phyloP scores from a whole-genome alignment of 2,888 invertebrate genomes.

The Alentia gelatinosa region DNA sequence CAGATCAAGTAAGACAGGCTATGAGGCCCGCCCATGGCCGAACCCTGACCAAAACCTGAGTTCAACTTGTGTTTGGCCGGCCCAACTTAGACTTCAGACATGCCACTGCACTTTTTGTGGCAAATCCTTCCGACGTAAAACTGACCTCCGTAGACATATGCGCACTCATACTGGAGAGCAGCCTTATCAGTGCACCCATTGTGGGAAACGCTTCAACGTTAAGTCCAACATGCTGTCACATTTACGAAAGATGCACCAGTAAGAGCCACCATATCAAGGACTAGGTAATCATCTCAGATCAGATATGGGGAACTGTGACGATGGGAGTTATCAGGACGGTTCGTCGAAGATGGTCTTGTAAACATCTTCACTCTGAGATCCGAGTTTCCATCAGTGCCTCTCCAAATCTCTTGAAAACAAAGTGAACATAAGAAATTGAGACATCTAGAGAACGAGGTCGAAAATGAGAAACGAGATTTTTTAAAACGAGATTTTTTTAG shows the following conservation, averaged over 20 bases:
- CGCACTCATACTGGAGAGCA: constrained; percentile 21
- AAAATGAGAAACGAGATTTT: no score
- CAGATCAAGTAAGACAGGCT: background rate
- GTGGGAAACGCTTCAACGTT: background rate
- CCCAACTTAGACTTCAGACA: background rate
- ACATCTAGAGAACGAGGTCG: no score
- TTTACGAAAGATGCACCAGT: background rate
- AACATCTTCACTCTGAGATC: no score
- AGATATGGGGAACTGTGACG: no score
- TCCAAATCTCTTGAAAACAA: no score
- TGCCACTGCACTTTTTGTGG: background rate
- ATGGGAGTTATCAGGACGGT: no score
- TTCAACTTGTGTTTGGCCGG: background rate
- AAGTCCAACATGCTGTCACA: background rate
- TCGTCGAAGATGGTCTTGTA: no score
- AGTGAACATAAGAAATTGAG: no score
- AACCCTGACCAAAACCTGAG: background rate
- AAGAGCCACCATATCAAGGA: no score
- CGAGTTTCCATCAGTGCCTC: no score
- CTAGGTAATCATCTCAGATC: no score
- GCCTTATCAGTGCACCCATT: background rate
- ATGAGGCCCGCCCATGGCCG: background rate
- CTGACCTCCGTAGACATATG: background rate
- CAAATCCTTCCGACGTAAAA: background rate
- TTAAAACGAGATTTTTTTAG: no score